Percentiles rank a stretch among this genome's conserved stretches.
Evolutionary conservation across 2,888 invertebrate species (phyloP).

Genomic region (Drosophila lutescens): DNA sequence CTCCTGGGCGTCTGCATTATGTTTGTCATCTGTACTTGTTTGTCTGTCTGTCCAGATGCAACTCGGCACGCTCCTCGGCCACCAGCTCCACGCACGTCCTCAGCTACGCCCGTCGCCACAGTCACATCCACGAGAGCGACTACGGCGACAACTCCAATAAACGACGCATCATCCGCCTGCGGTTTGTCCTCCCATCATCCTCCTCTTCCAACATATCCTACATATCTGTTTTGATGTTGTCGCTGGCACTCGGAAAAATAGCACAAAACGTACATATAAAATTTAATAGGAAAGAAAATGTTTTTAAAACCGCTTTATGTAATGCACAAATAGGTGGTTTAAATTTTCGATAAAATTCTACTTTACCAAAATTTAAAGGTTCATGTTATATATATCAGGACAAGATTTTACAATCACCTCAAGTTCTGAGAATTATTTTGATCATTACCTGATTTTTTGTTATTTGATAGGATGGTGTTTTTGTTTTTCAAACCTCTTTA

Average conservation of each 20-base stretch:
- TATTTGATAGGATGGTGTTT: no score
- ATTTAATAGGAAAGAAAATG: no score
- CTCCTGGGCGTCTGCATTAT: slow-evolving; percentile 12
- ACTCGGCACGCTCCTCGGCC: slow-evolving; percentile 54
- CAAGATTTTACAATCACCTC: no score
- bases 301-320: no score
- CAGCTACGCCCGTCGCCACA: slow-evolving; percentile 72
- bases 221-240: slow-evolving; percentile 15
- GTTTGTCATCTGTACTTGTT: slow-evolving; percentile 34
- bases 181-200: slow-evolving; percentile 61
- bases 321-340: no score
- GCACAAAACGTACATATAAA: neutral
- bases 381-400: no score
- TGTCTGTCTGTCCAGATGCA: slow-evolving; percentile 60
- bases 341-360: no score
- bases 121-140: slow-evolving; percentile 55
- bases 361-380: no score
- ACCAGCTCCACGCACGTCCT: slow-evolving; percentile 68
- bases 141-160: slow-evolving; percentile 52
- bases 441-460: no score
- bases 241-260: slow-evolving; percentile 15
- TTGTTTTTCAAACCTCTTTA: no score
- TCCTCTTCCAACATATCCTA: neutral
- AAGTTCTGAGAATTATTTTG: no score
- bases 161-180: slow-evolving; percentile 64